These are phyloP conservation scores for Brachyalestes nurse DNA, from an alignment of 2,797 vertebrate genomes.

Conservation along the genomic window DNA sequence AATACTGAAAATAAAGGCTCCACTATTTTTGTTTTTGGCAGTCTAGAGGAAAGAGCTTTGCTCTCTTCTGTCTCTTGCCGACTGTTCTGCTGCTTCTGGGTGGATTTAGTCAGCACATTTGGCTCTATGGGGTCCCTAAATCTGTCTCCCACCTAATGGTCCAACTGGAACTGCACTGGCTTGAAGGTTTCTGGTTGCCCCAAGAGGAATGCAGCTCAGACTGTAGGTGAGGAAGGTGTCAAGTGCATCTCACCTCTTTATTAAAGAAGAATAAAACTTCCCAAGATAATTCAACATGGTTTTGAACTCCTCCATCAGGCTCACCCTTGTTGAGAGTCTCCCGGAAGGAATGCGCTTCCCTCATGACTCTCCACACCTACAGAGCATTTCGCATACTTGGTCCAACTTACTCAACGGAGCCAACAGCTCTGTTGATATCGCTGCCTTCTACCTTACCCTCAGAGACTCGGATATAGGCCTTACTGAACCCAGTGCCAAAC, in stretches of 20 bases:
- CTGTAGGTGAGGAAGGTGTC: conserved; percentile 73
- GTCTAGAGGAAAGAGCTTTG: conserved; percentile 58
- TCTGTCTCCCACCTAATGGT: conserved; percentile 70
- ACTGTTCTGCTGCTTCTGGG: conserved; percentile 70
- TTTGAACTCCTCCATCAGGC: conserved; percentile 59
- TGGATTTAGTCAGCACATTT: conserved; percentile 72
- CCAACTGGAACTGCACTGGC: conserved; percentile 75
- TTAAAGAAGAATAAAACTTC: neutral
- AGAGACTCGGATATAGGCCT: conserved; percentile 57
- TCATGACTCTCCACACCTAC: conserved; percentile 45
- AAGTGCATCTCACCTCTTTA: neutral
- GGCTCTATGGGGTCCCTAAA: conserved; percentile 74
- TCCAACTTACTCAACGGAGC: conserved; percentile 72
- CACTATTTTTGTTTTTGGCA: conserved; percentile 45
- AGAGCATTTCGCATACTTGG: conserved; percentile 76
- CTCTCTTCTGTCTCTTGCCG: conserved; percentile 69
- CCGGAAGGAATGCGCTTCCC: conserved; percentile 70
- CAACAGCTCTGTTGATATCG: conserved; percentile 75
- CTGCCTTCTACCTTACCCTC: conserved; percentile 81
- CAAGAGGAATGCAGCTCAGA: conserved; percentile 71
- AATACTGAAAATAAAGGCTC: neutral
- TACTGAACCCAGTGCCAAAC: conserved; percentile 53
- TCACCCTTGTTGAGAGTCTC: conserved; percentile 80
- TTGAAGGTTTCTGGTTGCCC: conserved; percentile 66
- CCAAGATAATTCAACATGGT: conserved; percentile 2